These are phyloP conservation scores for Vespertilio murinus DNA, from an alignment of 2,797 vertebrate genomes.

Conservation along the genomic window DNA sequence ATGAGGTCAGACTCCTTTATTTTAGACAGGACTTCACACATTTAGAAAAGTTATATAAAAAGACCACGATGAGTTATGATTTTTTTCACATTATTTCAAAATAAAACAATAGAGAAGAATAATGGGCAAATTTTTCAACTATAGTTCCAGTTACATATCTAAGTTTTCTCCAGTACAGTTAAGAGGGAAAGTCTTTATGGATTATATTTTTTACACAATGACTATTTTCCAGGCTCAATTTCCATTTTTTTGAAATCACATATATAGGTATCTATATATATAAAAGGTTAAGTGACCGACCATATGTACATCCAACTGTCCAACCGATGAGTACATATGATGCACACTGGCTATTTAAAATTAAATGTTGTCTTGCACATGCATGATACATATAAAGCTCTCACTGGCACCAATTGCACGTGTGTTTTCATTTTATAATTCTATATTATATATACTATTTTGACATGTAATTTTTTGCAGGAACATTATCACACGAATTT, in stretches of 20 bases:
- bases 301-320: too few species aligned
- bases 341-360: too few species aligned
- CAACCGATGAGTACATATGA: too few species aligned
- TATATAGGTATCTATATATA: not conserved
- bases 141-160: not conserved
- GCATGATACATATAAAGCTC: too few species aligned
- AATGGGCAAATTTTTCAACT: not conserved
- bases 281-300: too few species aligned
- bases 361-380: too few species aligned
- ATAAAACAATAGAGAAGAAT: not conserved
- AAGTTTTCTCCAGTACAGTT: not conserved
- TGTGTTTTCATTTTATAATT: too few species aligned
- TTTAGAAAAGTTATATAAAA: not conserved
- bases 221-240: not conserved
- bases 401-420: too few species aligned
- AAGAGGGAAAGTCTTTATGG: not conserved
- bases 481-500: too few species aligned
- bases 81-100: slow-evolving; percentile 15
- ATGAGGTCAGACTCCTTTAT: not conserved
- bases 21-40: not conserved
- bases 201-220: not conserved
- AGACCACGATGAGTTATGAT: not conserved
- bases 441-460: too few species aligned
- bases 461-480: too few species aligned
- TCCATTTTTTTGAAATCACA: not conserved